Conservation (phyloP, 37 sponge, comb jelly and placozoan species). For the Oscarella lobularis region DNA sequence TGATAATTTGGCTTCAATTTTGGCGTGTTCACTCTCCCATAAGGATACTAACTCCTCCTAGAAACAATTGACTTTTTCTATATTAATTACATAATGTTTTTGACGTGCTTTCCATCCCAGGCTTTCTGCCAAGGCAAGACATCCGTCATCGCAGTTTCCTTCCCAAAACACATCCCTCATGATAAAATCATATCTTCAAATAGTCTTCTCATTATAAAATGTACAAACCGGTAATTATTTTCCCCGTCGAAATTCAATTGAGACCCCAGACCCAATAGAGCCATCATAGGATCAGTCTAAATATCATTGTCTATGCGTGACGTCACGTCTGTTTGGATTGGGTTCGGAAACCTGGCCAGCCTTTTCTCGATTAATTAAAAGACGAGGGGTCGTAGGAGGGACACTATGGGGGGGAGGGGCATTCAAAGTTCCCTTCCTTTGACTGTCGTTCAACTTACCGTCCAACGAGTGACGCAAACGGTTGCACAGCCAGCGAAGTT, state of each 20-base stretch:
- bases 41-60: conserved; percentile 22
- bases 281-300: conserved; percentile 45
- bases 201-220: too few relatives aligned
- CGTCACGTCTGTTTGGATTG: conserved; percentile 9
- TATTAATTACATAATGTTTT: not conserved
- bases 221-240: conserved; percentile 62
- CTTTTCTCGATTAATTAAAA: conserved; percentile 79
- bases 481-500: conserved; percentile 81
- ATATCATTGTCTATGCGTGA: not conserved
- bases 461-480: conserved; percentile 73
- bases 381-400: conserved; percentile 57
- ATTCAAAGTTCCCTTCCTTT: not conserved
- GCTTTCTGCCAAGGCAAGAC: conserved; percentile 43
- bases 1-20: conserved; percentile 9
- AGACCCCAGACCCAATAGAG: conserved; percentile 30
- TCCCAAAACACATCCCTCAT: conserved; percentile 67
- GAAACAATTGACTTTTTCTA: not conserved
- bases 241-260: conserved; percentile 67
- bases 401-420: conserved; percentile 25
- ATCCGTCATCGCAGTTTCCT: conserved; percentile 70
- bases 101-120: conserved; percentile 70
- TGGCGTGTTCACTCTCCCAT: conserved; percentile 10
- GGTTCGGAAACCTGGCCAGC: conserved; percentile 57
- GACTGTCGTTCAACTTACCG: conserved; percentile 13
- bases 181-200: too few relatives aligned